Conservation (phyloP, 2,797 vertebrate species). For the Gouania willdenowi region DNA sequence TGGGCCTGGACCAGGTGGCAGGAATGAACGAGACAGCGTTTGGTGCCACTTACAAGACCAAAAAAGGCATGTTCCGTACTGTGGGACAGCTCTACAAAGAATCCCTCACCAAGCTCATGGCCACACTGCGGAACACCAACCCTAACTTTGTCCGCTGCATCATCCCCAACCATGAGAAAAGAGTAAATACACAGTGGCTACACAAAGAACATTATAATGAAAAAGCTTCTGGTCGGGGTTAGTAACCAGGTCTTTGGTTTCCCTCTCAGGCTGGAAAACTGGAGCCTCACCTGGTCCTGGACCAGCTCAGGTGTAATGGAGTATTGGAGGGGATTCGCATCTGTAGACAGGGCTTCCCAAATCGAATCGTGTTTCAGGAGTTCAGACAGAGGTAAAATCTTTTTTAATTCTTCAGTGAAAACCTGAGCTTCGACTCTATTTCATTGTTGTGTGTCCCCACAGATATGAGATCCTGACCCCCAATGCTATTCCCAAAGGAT, state of each 20-base stretch:
- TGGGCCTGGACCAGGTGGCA: constrained; percentile 95
- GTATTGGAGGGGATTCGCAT: constrained; percentile 97
- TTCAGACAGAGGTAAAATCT: constrained; percentile 85
- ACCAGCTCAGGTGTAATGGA: constrained; percentile 95
- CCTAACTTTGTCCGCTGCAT: constrained; percentile 98
- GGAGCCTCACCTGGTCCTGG: constrained; percentile 93
- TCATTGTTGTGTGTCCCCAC: constrained; percentile 16
- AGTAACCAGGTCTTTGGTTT: constrained; percentile 10
- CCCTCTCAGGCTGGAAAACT: constrained; percentile 82
- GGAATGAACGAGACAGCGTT: constrained; percentile 96
- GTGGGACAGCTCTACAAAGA: constrained; percentile 98
- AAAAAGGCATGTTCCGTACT: constrained; percentile 97
- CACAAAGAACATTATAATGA: no score
- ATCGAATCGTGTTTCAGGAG: constrained; percentile 96
- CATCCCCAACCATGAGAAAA: constrained; percentile 97
- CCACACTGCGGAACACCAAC: constrained; percentile 95
- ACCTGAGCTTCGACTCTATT: neutral
- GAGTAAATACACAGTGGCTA: constrained; percentile 62
- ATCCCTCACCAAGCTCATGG: constrained; percentile 95
- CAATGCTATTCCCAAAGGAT: constrained; percentile 96
- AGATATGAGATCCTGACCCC: constrained; percentile 98
- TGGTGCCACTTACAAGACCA: constrained; percentile 93
- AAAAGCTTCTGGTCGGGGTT: no score
- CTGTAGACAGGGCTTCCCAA: constrained; percentile 97
- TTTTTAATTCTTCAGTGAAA: neutral